Percentiles rank a stretch among this genome's conserved stretches.
Conservation (phyloP, 2,113 vertebrate genomes). For the Bambusicola thoracicus region DNA sequence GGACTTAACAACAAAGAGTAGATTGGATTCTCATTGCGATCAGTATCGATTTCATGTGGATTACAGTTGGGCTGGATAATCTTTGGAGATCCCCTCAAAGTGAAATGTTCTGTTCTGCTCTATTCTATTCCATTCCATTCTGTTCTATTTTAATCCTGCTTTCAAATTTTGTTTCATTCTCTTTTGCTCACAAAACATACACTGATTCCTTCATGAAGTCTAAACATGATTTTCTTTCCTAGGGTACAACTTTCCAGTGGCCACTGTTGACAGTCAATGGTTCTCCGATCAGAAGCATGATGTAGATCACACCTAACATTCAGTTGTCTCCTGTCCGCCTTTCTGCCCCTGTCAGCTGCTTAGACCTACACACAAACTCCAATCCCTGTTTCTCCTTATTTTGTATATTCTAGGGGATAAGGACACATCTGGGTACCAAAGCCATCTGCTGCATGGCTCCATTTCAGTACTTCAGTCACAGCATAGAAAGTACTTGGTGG, state of each 20-base stretch:
- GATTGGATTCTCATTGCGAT: not conserved
- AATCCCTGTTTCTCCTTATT: not conserved
- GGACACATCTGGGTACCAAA: not conserved
- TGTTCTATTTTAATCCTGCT: no score
- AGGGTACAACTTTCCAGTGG: not conserved
- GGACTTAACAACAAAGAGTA: not conserved
- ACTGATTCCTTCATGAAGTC: not conserved
- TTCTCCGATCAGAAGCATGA: not conserved
- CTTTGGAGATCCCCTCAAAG: not conserved
- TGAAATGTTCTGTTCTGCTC: not conserved
- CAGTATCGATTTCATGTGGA: not conserved
- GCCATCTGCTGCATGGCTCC: not conserved
- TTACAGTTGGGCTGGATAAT: not conserved
- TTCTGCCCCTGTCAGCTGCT: not conserved
- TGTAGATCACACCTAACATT: not conserved
- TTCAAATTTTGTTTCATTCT: not conserved
- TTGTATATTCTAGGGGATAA: not conserved
- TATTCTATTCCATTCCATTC: not conserved
- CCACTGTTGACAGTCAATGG: not conserved
- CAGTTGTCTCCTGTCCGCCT: not conserved
- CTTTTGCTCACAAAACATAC: not conserved
- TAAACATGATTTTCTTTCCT: not conserved
- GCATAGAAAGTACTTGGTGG: not conserved
- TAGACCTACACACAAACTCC: not conserved
- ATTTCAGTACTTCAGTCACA: not conserved